Percentiles rank a stretch among this genome's conserved stretches.
These are phyloP conservation scores for Stenchaetothrips biformis DNA, from an alignment of 2,888 invertebrate species.

Conservation along the genomic window DNA sequence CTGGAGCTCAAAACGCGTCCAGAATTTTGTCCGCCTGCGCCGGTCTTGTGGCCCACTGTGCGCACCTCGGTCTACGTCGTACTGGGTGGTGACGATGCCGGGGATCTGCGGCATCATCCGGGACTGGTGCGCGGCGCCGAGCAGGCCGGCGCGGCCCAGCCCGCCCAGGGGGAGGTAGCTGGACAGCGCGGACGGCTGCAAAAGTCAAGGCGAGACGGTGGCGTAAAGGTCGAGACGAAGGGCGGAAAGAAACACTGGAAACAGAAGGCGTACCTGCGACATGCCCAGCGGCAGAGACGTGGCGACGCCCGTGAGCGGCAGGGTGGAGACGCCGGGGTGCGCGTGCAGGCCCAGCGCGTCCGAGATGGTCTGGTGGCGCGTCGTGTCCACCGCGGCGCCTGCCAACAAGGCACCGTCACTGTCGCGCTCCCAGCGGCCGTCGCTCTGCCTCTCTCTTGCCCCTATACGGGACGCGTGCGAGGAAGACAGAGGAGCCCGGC, in stretches of 20 bases:
- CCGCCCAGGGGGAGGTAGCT: slow-evolving; percentile 26
- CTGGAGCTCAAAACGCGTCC: too few species aligned
- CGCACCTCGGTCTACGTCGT: slow-evolving; percentile 38
- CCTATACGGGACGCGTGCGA: too few species aligned
- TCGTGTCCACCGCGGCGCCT: background rate
- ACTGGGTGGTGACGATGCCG: slow-evolving; percentile 43
- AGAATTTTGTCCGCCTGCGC: too few species aligned
- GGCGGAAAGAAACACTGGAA: too few species aligned
- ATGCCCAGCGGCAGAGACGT: background rate
- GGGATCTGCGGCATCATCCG: slow-evolving; percentile 42
- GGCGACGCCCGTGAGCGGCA: background rate
- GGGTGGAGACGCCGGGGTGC: background rate
- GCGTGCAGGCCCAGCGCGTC: slow-evolving; percentile 12
- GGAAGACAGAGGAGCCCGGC: too few species aligned
- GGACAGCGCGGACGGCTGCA: background rate
- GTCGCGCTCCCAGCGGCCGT: too few species aligned
- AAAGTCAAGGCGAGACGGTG: background rate
- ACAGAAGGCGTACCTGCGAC: background rate
- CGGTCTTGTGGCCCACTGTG: too few species aligned
- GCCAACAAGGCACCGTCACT: background rate
- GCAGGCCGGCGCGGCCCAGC: slow-evolving; percentile 30
- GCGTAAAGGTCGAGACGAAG: too few species aligned
- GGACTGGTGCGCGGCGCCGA: slow-evolving; percentile 3
- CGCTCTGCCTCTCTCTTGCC: too few species aligned
- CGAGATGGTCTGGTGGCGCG: slow-evolving; percentile 10